phyloP scores from a whole-genome alignment of 2,888 invertebrate species.

The Biston betularia region DNA sequence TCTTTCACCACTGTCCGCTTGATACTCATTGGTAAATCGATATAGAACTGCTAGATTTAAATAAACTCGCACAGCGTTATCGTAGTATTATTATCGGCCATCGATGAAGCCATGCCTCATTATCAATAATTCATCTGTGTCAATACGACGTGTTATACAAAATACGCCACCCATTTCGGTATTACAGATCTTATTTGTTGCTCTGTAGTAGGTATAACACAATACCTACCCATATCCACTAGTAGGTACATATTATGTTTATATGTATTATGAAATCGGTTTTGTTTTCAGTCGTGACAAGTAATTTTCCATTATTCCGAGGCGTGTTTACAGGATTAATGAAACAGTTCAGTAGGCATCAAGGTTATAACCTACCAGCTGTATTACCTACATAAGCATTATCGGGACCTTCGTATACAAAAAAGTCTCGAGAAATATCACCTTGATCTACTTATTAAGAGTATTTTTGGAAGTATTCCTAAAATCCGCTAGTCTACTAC shows the following conservation, averaged over 20 bases:
- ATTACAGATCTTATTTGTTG: conserved; percentile 13
- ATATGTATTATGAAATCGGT: background rate
- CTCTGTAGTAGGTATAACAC: conserved; percentile 15
- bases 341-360: conserved; percentile 2
- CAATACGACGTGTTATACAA: conserved; percentile 31
- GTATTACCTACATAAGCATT: conserved; percentile 1
- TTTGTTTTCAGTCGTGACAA: conserved; percentile 17
- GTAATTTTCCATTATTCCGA: conserved; percentile 22
- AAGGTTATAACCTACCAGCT: conserved; percentile 6
- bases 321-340: conserved; percentile 21
- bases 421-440: conserved; percentile 4
- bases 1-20: background rate
- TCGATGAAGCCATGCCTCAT: conserved; percentile 20
- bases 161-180: conserved; percentile 5
- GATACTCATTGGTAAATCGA: background rate
- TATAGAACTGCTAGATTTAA: background rate
- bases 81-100: conserved; percentile 32
- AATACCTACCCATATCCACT: conserved; percentile 2
- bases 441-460: conserved; percentile 13
- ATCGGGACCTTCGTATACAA: conserved; percentile 1
- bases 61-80: conserved; percentile 15
- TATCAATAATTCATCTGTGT: conserved; percentile 42
- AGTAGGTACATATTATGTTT: conserved; percentile 12
- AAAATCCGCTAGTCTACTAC: conserved; percentile 12
- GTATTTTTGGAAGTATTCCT: conserved; percentile 19